Evolutionary conservation across 2,888 invertebrate genomes (phyloP), one percentile per base, ranked within the genome.

Genomic region (Limenitis camilla): DNA sequence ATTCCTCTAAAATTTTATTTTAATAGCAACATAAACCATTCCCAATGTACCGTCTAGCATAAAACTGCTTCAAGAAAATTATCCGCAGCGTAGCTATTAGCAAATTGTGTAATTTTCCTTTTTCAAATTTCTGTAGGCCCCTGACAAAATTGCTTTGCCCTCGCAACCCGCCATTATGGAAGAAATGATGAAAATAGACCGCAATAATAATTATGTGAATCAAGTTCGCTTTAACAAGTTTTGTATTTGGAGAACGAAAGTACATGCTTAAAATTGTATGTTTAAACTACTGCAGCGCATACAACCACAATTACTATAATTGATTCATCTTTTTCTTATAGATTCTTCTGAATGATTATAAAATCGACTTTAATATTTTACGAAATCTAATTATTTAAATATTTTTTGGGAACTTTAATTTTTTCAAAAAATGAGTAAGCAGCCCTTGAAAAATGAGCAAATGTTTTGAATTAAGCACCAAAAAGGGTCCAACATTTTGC

Each of bases 101-200:
- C 82, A 78, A 82, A 83, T 84, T 83, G 82, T 80, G 76, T 82
- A 82, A 83, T 82, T 82, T 81, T 83, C 81, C 76, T 84, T 82
- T 81, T 81, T 80, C 76, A 78, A 80, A 75, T 79, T 78, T 76
- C 77, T 75, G 73, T 76, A 76, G 72, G 77, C 67, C 71, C 69
- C 74, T 73, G 72, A 75, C 76, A 70, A 81, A 83, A 83, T 84
- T 80, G 72, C 80, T 81, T 73, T 66, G 66, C 70, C 79, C 78
- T 75, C 76, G 74, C 75, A 76, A 78, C 75, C 76, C 76, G 67
- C 72, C 73, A 75, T 80, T 82, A 74, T 68, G 65, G 68, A 66
- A 70, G 73, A 68, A 78, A 80, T 80, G 73, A 81, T 77, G 78
- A 80, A 81, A 83, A 81, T 80, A 57, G 60, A 51, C 59, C 57